A percentile compares a stretch with the other conserved stretches of the same genome.
Evolutionary conservation across 2,113 vertebrate species (phyloP).

Genomic region (Cyphomyrus plagiostoma): DNA sequence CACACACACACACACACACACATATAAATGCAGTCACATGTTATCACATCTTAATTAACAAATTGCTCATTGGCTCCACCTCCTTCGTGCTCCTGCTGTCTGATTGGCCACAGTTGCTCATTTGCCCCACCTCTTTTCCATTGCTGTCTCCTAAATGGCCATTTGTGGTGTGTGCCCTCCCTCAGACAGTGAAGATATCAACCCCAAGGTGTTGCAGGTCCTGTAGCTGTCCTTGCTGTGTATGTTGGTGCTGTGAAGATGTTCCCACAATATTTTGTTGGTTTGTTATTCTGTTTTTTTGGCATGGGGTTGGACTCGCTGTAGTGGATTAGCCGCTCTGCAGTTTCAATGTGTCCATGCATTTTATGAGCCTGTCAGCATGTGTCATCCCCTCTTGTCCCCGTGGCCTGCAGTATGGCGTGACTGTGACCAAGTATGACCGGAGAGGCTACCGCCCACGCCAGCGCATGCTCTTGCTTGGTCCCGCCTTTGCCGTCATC

Average conservation of each 20-base stretch:
- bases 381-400: background rate
- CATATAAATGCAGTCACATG: background rate
- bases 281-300: background rate
- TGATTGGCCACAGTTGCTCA: background rate
- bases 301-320: background rate
- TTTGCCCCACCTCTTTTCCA: background rate
- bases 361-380: background rate
- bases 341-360: too few relatives aligned
- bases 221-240: background rate
- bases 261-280: background rate
- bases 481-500: constrained; percentile 65
- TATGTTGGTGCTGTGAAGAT: background rate
- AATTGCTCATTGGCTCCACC: background rate
- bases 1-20: background rate
- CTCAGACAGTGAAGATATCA: constrained; percentile 84
- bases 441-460: constrained; percentile 84
- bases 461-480: constrained; percentile 81
- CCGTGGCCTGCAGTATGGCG: constrained; percentile 69
- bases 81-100: background rate
- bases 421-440: constrained; percentile 88
- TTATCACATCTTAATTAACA: background rate
- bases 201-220: constrained; percentile 77
- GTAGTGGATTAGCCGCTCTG: background rate
- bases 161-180: constrained; percentile 17
- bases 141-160: background rate